Evolutionary conservation across 1,140 invertebrate species (phyloP).

Genomic region (Monomorium pharaonis): DNA sequence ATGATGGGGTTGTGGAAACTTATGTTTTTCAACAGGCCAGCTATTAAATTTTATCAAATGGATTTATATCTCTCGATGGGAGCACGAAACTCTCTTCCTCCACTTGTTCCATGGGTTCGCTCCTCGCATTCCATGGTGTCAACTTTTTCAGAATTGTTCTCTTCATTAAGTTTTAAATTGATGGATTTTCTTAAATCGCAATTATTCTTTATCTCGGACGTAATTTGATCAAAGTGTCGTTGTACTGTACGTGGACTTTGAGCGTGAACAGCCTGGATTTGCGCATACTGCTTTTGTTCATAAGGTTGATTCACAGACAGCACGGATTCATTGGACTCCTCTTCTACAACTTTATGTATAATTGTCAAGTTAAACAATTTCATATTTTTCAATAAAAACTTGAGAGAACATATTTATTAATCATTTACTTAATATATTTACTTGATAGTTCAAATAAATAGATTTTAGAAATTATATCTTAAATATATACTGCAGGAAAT

Average conservation of each 20-base stretch:
- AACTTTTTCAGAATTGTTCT: conserved; percentile 65
- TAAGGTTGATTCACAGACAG: conserved; percentile 71
- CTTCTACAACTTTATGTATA: conserved; percentile 48
- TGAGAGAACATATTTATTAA: conserved; percentile 3
- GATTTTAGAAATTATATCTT: neutral
- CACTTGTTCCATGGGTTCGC: conserved; percentile 80
- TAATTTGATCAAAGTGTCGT: conserved; percentile 83
- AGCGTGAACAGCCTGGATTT: conserved; percentile 83
- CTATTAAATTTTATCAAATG: conserved; percentile 85
- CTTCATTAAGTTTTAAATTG: conserved; percentile 73
- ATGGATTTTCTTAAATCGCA: conserved; percentile 82
- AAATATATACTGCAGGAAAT: neutral
- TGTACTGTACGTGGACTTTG: conserved; percentile 84
- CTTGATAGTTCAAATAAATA: neutral
- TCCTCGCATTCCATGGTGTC: conserved; percentile 81
- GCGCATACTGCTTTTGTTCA: conserved; percentile 81
- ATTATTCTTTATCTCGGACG: conserved; percentile 83
- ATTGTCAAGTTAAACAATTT: conserved; percentile 2
- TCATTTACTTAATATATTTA: too few relatives aligned
- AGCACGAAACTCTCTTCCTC: conserved; percentile 79
- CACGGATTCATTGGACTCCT: conserved; percentile 58
- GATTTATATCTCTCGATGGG: conserved; percentile 83
- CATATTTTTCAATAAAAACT: neutral
- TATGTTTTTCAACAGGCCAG: conserved; percentile 84
- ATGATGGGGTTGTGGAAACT: conserved; percentile 85